Conservation (phyloP, 2,797 vertebrate genomes). For the Pipistrellus pipistrellus region DNA sequence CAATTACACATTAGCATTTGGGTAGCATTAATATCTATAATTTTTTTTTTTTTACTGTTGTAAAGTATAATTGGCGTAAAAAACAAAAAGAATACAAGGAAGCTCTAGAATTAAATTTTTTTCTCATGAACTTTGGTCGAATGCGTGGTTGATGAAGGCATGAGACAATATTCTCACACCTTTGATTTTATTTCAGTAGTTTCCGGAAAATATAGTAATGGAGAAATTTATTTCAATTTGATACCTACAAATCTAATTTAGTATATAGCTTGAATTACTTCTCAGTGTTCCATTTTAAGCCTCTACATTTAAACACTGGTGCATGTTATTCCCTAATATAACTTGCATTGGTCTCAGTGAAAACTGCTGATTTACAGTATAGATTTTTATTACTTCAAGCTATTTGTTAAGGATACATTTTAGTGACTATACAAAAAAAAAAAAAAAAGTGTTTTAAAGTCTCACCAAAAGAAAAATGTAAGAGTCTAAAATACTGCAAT, state of each 20-base stretch:
- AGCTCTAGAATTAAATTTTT: not conserved
- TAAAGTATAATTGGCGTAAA: not conserved
- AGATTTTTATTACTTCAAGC: constrained; percentile 61
- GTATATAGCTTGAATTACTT: constrained; percentile 55
- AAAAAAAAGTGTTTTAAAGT: not conserved
- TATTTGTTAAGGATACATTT: constrained; percentile 23
- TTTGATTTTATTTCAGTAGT: constrained; percentile 62
- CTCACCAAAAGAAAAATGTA: constrained; percentile 15
- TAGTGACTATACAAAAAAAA: not conserved
- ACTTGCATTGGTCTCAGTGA: not conserved
- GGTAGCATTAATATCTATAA: not conserved
- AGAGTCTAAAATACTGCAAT: not conserved
- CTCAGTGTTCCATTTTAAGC: constrained; percentile 53
- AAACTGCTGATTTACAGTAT: constrained; percentile 41
- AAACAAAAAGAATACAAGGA: not conserved
- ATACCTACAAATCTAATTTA: constrained; percentile 54
- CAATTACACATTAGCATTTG: not conserved
- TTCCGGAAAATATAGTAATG: constrained; percentile 60
- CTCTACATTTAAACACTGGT: constrained; percentile 41
- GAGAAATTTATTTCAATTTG: constrained; percentile 55
- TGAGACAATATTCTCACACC: constrained; percentile 22
- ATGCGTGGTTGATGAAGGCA: constrained; percentile 28
- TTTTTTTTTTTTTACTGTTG: not conserved
- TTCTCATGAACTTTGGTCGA: constrained; percentile 21
- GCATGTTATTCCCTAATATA: constrained; percentile 38